Base-by-base conservation (phyloP, 2,113 vertebrate genomes). In the Opisthocomus hoazin region DNA sequence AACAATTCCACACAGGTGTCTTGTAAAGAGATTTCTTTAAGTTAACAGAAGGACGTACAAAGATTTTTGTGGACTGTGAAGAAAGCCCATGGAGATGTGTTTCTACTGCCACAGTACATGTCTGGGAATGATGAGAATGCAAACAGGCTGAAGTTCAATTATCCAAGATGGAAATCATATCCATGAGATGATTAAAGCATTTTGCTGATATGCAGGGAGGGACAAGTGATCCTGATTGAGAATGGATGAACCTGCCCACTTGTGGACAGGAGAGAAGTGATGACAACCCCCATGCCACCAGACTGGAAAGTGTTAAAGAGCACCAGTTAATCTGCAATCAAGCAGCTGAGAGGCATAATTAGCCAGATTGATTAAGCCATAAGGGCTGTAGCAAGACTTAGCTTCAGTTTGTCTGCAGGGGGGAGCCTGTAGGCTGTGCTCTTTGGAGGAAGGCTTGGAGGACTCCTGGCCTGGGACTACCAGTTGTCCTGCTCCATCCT, bases 121-220 rank as follows among this genome's bases (percentile, higher is more conserved):
- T 6, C 34, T 70, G 27, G 5, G 23, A 56, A 78, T 0, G 0
- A n/a, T 10, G 11, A 4, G 34, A 69, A 74, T 34, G 54, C 64
- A 78, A 65, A 74, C 46, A 77, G 17, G 58, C 34, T 63, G 68
- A 69, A 39, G 36, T 2, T 45, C 12, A 61, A 22, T 21, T 46
- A 74, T 27, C 61, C 32, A 75, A 70, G 46, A 51, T 46, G 13
- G n/a, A 77, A 94, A 45, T 10, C 0, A 54, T 23, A 69, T 21
- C 26, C 14, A 20, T 46, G 5, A 46, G 37, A 7, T 66, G 32
- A 74, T 63, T 69, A 73, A 64, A 84, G 15, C 10, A 27, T 36
- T 92, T 68, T 71, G 50, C 30, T 89, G 53, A 57, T 70, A 19
- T 7, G 10, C 5, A 77, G 30, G 6, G 24, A 74, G 27, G 9